Percentiles rank a stretch among this genome's conserved stretches.
Evolutionary conservation across 2,888 invertebrate genomes (phyloP).

Genomic region (Desoria tigrina): DNA sequence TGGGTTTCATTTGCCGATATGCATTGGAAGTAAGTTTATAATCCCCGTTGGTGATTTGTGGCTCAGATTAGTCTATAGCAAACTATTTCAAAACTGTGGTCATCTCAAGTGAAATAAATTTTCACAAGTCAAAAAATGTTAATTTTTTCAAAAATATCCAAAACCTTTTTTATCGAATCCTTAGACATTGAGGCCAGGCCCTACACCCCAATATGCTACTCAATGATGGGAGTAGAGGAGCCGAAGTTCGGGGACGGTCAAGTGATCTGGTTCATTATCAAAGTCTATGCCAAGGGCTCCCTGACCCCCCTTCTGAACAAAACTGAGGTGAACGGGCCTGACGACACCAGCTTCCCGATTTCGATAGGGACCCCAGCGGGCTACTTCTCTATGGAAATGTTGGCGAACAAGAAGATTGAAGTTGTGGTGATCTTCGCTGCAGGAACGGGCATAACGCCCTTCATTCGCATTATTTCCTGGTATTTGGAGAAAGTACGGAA

Average conservation of each 20-base stretch:
- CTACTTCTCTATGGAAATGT: slow-evolving; percentile 3
- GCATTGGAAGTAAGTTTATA: too few species aligned
- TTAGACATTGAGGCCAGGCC: too few species aligned
- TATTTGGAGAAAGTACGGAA: not conserved
- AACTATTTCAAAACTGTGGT: too few species aligned
- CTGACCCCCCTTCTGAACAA: not conserved
- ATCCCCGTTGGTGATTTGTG: too few species aligned
- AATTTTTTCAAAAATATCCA: too few species aligned
- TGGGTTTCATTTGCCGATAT: too few species aligned
- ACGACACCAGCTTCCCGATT: not conserved
- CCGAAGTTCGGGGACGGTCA: slow-evolving; percentile 1
- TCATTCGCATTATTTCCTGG: slow-evolving; percentile 9
- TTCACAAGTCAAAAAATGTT: too few species aligned
- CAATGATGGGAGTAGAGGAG: not conserved
- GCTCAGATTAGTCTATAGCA: too few species aligned
- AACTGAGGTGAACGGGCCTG: not conserved
- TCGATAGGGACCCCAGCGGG: slow-evolving; percentile 8
- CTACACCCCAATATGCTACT: slow-evolving; percentile 25
- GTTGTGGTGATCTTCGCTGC: slow-evolving; percentile 16
- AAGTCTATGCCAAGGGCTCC: slow-evolving; percentile 10
- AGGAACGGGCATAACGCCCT: slow-evolving; percentile 24
- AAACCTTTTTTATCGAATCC: too few species aligned
- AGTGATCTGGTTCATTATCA: slow-evolving; percentile 15
- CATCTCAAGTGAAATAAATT: too few species aligned
- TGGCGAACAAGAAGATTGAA: not conserved